Base-by-base conservation (phyloP, 2,113 vertebrate genomes). In the Pollachius pollachius region DNA sequence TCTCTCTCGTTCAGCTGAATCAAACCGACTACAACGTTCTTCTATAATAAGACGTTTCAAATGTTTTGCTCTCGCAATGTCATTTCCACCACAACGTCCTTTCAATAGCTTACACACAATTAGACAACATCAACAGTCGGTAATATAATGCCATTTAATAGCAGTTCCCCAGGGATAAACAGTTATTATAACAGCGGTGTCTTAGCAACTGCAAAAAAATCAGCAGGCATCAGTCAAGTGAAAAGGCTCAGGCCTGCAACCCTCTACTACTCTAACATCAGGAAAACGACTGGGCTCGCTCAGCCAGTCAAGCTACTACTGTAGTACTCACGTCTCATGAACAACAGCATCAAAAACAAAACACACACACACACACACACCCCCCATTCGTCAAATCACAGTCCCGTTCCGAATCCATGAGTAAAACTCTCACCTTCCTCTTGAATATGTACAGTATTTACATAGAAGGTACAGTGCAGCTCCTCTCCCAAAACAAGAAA, bases 141-240 rank as follows among this genome's bases (percentile, higher is more conserved):
- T 87, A 83, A 81, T 81, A 81, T 83, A 84, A 84, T 89, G 87
- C 85, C 85, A 85, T 90, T 90, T 89, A 90, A 88, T 90, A 89
- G 88, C 88, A 88, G 83, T 89, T 86, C 85, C 85, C 85, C 85
- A 87, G 87, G 87, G 81, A 82, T 85, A 56, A 75, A 82, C 83
- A 82, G 78, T 79, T 81, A 85, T 86, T 82, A 86, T 84, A 84
- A 84, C 83, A 90, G 84, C 83, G 77, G 86, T 87, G 69, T 84
- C 80, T 82, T 84, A 84, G 81, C 75, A 82, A 86, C 87, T 88
- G 82, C 80, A 83, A 48, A 57, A 72, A 84, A 79, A 70, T 80
- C 79, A 66, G 82, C 85, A 89, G 86, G 84, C 85, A 83, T 87
- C 82, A 81, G 83, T 87, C 82, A 85, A 82, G 84, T 83, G 75